These are phyloP conservation scores for Engystomops pustulosus DNA, from an alignment of 2,113 vertebrate species.

Conservation along the genomic window DNA sequence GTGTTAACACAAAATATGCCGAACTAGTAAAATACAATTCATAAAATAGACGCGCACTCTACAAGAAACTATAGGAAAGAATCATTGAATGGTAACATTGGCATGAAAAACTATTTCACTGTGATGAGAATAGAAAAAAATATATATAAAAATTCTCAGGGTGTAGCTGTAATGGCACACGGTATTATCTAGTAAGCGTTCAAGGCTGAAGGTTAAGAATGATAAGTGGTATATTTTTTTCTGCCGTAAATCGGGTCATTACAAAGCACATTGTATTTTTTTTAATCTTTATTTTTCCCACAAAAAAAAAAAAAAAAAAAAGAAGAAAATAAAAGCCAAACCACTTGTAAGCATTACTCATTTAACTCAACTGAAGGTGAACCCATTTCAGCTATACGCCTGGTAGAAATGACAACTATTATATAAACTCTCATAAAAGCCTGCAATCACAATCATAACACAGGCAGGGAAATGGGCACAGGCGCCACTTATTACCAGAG, in stretches of 20 bases:
- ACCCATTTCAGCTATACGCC: not conserved
- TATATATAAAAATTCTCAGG: not conserved
- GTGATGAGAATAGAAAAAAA: not conserved
- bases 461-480: not conserved
- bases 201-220: slow-evolving; percentile 22
- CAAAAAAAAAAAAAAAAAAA: not conserved
- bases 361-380: slow-evolving; percentile 22
- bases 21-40: too few species aligned
- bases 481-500: not conserved
- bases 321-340: not conserved
- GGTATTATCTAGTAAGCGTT: slow-evolving; percentile 4
- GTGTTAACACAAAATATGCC: too few species aligned
- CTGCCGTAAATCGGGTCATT: slow-evolving; percentile 32
- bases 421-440: slow-evolving; percentile 25
- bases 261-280: slow-evolving; percentile 4
- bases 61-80: too few species aligned
- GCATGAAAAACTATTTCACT: too few species aligned
- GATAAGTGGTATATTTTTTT: slow-evolving; percentile 35
- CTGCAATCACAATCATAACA: not conserved
- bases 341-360: slow-evolving; percentile 14
- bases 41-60: too few species aligned
- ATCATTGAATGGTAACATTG: too few species aligned
- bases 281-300: too few species aligned
- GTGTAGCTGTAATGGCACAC: not conserved
- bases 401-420: slow-evolving; percentile 17